Conservation (phyloP, 2,797 vertebrate genomes). For the Serranus cabrilla region DNA sequence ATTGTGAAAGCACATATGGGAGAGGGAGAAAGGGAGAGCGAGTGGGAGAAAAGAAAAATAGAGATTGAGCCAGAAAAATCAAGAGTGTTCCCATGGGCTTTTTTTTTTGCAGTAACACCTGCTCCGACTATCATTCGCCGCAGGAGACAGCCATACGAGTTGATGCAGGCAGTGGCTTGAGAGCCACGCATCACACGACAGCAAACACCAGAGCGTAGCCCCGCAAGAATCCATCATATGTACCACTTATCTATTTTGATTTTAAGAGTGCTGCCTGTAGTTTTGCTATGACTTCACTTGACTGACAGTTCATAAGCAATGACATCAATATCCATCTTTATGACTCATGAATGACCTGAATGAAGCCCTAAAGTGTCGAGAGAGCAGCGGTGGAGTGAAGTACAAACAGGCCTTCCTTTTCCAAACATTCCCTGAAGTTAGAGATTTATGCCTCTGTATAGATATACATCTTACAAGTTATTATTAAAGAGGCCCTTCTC, state of each 20-base stretch:
- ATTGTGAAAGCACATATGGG: neutral
- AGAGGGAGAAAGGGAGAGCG: conserved; percentile 14
- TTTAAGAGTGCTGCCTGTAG: neutral
- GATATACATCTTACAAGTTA: conserved; percentile 13
- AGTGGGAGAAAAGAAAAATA: conserved; percentile 34
- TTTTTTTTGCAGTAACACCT: conserved; percentile 78
- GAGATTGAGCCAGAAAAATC: conserved; percentile 26
- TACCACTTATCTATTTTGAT: neutral
- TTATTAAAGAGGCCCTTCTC: conserved; percentile 25
- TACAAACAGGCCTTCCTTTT: conserved; percentile 9
- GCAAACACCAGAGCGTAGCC: neutral
- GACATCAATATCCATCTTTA: neutral
- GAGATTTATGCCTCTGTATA: conserved; percentile 8
- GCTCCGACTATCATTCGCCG: conserved; percentile 65
- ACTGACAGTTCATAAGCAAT: conserved; percentile 10
- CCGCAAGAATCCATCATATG: neutral
- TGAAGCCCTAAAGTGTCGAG: neutral
- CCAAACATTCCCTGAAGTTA: conserved; percentile 25
- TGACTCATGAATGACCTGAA: conserved; percentile 5
- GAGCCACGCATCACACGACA: conserved; percentile 34
- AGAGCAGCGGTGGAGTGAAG: neutral
- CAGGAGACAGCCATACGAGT: conserved; percentile 75
- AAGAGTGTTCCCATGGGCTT: conserved; percentile 55
- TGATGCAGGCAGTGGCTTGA: conserved; percentile 71
- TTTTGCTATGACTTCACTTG: conserved; percentile 17